These are phyloP conservation scores for Gymnoscopelus braueri DNA, from an alignment of 2,797 vertebrate species.

Conservation along the genomic window DNA sequence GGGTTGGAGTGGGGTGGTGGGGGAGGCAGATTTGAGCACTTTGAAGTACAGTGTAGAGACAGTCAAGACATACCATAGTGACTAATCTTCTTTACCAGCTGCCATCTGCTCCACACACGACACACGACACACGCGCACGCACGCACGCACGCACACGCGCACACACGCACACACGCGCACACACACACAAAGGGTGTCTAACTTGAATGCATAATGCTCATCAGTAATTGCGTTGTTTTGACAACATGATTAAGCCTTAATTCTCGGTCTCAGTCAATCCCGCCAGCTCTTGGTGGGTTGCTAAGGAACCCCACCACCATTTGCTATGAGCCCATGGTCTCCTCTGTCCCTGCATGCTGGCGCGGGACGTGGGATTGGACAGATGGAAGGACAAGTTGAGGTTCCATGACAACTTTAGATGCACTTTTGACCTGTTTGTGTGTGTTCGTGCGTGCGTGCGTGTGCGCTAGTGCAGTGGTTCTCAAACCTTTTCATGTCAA, in stretches of 20 bases:
- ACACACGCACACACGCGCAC: constrained; percentile 1
- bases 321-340: constrained; percentile 36
- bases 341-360: background rate
- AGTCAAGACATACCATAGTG: constrained; percentile 34
- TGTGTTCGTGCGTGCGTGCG: background rate
- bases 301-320: constrained; percentile 46
- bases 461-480: background rate
- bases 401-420: background rate
- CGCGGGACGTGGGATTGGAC: background rate
- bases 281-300: constrained; percentile 55
- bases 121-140: background rate
- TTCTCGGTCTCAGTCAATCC: constrained; percentile 47
- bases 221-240: background rate
- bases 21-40: constrained; percentile 41
- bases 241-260: constrained; percentile 59
- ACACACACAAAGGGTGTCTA: constrained; percentile 7
- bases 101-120: constrained; percentile 68
- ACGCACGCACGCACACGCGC: background rate
- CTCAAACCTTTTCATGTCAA: too few relatives aligned
- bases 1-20: background rate
- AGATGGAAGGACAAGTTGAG: background rate
- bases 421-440: too few relatives aligned
- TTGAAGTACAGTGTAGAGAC: constrained; percentile 54
- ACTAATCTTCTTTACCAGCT: constrained; percentile 78
- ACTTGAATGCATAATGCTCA: background rate